phyloP scores from a whole-genome alignment of 2,888 invertebrate genomes.

The Polydrusus cervinus region DNA sequence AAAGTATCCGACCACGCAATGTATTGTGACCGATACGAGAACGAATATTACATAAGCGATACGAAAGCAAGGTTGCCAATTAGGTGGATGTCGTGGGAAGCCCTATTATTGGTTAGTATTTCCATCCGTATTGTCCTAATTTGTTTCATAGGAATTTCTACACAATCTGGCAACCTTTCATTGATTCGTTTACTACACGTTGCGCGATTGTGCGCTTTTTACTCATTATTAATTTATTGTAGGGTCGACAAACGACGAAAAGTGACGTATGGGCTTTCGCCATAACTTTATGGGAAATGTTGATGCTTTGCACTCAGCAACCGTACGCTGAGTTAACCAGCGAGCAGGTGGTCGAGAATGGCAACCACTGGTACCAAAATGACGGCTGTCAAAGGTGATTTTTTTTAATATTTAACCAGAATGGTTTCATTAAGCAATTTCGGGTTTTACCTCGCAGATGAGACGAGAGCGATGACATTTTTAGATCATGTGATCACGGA shows the following conservation, averaged over 20 bases:
- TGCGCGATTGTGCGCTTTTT: background rate
- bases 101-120: slow-evolving; percentile 81
- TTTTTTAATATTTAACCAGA: background rate
- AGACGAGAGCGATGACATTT: too few species aligned
- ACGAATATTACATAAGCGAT: slow-evolving; percentile 89
- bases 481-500: too few species aligned
- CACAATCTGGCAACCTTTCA: background rate
- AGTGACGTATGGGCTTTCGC: slow-evolving; percentile 95
- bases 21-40: slow-evolving; percentile 85
- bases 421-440: too few species aligned
- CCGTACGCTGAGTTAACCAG: slow-evolving; percentile 89
- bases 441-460: too few species aligned
- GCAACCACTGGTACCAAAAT: slow-evolving; percentile 72
- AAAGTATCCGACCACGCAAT: slow-evolving; percentile 91
- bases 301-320: slow-evolving; percentile 85
- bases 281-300: slow-evolving; percentile 91
- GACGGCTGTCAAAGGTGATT: slow-evolving; percentile 73
- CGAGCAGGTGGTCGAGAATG: slow-evolving; percentile 83
- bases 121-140: too few species aligned
- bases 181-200: background rate
- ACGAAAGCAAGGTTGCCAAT: slow-evolving; percentile 88
- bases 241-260: slow-evolving; percentile 91
- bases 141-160: background rate
- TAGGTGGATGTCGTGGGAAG: slow-evolving; percentile 96
- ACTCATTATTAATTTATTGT: slow-evolving; percentile 52